Percentiles rank a stretch among this genome's conserved stretches.
Conservation (phyloP, 1,140 invertebrate species). For the Calephelis nemesis region DNA sequence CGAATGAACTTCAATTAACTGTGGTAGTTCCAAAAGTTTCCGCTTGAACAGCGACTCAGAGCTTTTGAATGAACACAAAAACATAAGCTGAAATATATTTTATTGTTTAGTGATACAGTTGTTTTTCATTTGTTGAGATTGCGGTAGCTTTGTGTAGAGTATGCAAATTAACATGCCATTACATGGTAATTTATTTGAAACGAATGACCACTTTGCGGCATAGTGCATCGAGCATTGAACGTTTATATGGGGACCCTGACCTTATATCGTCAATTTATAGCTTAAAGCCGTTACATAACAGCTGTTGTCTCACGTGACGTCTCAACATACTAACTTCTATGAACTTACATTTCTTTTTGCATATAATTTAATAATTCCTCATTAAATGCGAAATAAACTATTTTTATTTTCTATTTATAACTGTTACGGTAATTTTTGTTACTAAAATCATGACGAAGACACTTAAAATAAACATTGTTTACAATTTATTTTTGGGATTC, state of each 20-base stretch:
- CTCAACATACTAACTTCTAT: slow-evolving; percentile 42
- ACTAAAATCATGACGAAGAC: slow-evolving; percentile 48
- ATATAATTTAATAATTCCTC: neutral
- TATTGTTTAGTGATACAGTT: slow-evolving; percentile 48
- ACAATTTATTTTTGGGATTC: neutral
- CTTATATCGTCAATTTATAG: slow-evolving; percentile 80
- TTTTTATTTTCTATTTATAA: no score
- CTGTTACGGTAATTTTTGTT: slow-evolving; percentile 44
- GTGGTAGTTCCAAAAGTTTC: slow-evolving; percentile 52
- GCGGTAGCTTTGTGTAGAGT: slow-evolving; percentile 56
- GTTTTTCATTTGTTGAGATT: slow-evolving; percentile 49
- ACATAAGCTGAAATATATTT: slow-evolving; percentile 40
- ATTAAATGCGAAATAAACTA: neutral
- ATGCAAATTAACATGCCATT: slow-evolving; percentile 79
- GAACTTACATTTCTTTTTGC: slow-evolving; percentile 2
- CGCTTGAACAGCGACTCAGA: slow-evolving; percentile 45
- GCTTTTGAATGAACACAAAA: slow-evolving; percentile 68
- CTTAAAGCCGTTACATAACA: slow-evolving; percentile 72
- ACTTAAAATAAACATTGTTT: neutral
- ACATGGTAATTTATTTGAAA: slow-evolving; percentile 80
- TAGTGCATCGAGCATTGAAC: slow-evolving; percentile 77
- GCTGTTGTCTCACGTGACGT: slow-evolving; percentile 68
- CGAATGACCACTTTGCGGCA: slow-evolving; percentile 79
- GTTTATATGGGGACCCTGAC: slow-evolving; percentile 79
- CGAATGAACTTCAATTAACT: slow-evolving; percentile 58